A percentile compares a stretch with the other conserved stretches of the same genome.
These are phyloP conservation scores for Tortricodes alternella DNA, from an alignment of 2,888 invertebrate species.

Conservation along the genomic window DNA sequence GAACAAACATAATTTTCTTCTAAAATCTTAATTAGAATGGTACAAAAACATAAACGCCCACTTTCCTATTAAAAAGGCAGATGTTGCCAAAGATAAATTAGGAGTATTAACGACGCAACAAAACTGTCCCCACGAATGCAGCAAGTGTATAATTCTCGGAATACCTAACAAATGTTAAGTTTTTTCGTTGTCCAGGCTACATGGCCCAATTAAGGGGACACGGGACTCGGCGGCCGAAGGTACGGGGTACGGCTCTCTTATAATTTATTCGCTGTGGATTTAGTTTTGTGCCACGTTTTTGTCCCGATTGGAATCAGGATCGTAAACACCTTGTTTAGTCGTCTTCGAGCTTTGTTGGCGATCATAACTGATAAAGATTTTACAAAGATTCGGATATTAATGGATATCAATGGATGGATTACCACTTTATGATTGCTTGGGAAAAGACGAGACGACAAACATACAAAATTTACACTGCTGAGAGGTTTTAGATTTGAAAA, in stretches of 20 bases:
- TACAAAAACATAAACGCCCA: conserved; percentile 17
- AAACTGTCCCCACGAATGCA: conserved; percentile 51
- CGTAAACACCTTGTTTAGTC: conserved; percentile 81
- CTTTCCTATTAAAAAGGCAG: conserved; percentile 29
- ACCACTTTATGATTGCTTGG: no score
- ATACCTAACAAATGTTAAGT: conserved; percentile 80
- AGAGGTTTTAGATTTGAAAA: no score
- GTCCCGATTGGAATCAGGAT: conserved; percentile 70
- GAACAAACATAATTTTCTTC: neutral
- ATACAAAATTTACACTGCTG: no score
- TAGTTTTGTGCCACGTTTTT: conserved; percentile 65
- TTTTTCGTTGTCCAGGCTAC: conserved; percentile 70
- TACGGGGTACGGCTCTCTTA: conserved; percentile 55
- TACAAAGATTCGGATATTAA: conserved; percentile 42
- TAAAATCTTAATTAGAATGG: conserved; percentile 8
- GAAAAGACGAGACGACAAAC: no score
- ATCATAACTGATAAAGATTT: conserved; percentile 52
- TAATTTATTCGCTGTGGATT: conserved; percentile 79
- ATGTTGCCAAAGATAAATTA: conserved; percentile 30
- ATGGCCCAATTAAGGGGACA: conserved; percentile 79
- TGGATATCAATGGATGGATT: no score
- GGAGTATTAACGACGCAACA: conserved; percentile 41
- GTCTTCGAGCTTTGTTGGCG: conserved; percentile 56
- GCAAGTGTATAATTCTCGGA: conserved; percentile 79
- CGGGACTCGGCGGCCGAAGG: conserved; percentile 40